Evolutionary conservation across 1,140 invertebrate species (phyloP).

Genomic region (Drosophila pseudoananassae): DNA sequence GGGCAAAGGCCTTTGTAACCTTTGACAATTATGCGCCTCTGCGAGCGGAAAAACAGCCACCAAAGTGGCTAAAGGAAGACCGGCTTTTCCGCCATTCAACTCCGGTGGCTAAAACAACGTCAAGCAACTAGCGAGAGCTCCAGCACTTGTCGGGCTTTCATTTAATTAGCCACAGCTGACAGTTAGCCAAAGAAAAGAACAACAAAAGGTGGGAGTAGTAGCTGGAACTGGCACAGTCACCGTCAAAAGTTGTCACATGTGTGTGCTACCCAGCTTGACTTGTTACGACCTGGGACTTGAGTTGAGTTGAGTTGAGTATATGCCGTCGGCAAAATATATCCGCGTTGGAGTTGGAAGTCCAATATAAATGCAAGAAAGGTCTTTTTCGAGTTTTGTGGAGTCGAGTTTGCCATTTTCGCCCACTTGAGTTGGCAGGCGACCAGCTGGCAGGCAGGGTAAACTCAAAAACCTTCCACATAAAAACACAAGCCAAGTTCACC

Average conservation of each 20-base stretch:
- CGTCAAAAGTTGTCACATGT: conserved; percentile 52
- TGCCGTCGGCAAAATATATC: conserved; percentile 33
- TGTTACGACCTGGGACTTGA: conserved; percentile 12
- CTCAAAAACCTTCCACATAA: conserved; percentile 29
- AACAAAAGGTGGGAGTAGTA: conserved; percentile 32
- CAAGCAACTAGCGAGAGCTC: conserved; percentile 70
- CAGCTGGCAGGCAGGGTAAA: conserved; percentile 60
- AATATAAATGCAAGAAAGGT: conserved; percentile 6
- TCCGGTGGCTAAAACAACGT: conserved; percentile 11
- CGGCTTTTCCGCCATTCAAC: conserved; percentile 5
- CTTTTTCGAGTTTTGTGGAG: conserved; percentile 29
- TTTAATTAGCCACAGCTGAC: conserved; percentile 82
- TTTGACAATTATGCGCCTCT: conserved; percentile 66
- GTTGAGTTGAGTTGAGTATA: conserved; percentile 6
- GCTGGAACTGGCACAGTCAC: conserved; percentile 8
- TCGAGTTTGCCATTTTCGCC: conserved; percentile 58
- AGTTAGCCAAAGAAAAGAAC: conserved; percentile 74
- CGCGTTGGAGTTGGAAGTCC: conserved; percentile 18
- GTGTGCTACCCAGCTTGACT: conserved; percentile 27
- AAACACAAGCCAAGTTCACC: conserved; percentile 26
- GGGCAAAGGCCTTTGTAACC: conserved; percentile 25
- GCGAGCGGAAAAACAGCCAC: conserved; percentile 56
- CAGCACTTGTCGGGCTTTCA: conserved; percentile 76
- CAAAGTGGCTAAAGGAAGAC: conserved; percentile 4
- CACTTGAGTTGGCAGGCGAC: conserved; percentile 76